Base-by-base conservation (phyloP, 2,888 invertebrate species). In the Gasteruption jaculator region DNA sequence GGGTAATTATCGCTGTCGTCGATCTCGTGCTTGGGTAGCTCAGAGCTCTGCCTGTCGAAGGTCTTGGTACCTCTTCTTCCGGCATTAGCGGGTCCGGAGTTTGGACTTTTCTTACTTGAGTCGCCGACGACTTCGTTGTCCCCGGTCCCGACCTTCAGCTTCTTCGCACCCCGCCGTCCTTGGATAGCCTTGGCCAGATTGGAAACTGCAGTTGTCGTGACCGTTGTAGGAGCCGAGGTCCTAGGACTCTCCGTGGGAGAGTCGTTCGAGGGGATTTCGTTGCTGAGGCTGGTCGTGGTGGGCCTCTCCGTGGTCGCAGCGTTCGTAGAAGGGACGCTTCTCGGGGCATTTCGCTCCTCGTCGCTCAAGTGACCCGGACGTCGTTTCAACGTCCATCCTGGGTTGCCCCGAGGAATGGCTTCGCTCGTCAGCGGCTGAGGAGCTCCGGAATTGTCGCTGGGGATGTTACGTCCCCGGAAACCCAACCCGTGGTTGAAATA, bases 1-100 rank as follows among this genome's bases (percentile, higher is more conserved):
- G 70, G 68, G 56, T 70, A 68, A 45, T 70, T 70, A 26, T 67
- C 67, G 15, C 49, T 54, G 18, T 68, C 66, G 5, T 52, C 52
- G 3, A 39, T 24, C 3, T 58, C 55, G 3, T 32, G 20, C 3
- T 53, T 42, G 0, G 26, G 16, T 11, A 53, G 58, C 15, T 19
- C 26, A 10, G 36, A 44, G 5, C 43, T 24, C n/a, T 40, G 44
- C 35, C 60, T 62, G 1, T 48, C 49, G 21, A 56, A 60, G 5
- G 49, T 54, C 38, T 63, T 60, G 33, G 43, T 57, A 6, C 62
- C 61, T 20, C 64, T 58, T 38, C 52, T 54, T 12, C 39, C 47
- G 16, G 12, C 21, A 15, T 22, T 43, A 21, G n/a, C n/a, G n/a
- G n/a, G n/a, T n/a, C n/a, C n/a, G n/a, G n/a, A n/a, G 8, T 19